phyloP scores from a whole-genome alignment of 2,113 vertebrate species.

The Hippopotamus amphibius region DNA sequence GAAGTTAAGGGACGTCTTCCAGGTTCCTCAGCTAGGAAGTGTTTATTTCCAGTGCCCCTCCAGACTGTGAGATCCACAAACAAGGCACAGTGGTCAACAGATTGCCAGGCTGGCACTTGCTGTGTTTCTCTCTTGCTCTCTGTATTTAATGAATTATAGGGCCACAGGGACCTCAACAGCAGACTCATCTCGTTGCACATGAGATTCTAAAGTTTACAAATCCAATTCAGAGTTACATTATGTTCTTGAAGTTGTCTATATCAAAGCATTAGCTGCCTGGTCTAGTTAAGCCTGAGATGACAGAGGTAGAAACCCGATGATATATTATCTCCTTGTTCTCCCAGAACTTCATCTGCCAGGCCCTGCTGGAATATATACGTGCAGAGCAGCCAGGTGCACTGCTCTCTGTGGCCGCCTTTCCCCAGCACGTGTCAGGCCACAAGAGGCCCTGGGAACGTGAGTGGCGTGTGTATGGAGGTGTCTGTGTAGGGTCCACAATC shows the following conservation, averaged over 20 bases:
- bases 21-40: background rate
- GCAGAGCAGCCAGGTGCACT: fast-evolving
- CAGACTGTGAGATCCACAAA: background rate
- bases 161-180: background rate
- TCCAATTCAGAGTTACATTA: background rate
- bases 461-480: background rate
- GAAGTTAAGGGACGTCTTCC: background rate
- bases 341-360: background rate
- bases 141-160: background rate
- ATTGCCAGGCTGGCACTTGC: background rate
- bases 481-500: background rate
- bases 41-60: background rate
- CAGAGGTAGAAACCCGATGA: background rate
- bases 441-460: background rate
- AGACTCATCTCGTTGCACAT: background rate
- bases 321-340: background rate
- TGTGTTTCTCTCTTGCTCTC: background rate
- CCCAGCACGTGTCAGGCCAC: background rate
- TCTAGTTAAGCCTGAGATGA: background rate
- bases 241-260: background rate
- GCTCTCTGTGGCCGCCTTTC: background rate
- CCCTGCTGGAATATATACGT: background rate
- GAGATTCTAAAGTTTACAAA: background rate
- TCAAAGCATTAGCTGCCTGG: background rate
- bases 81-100: background rate